Base-by-base conservation (phyloP, 2,797 vertebrate species). In the Paguma larvata region DNA sequence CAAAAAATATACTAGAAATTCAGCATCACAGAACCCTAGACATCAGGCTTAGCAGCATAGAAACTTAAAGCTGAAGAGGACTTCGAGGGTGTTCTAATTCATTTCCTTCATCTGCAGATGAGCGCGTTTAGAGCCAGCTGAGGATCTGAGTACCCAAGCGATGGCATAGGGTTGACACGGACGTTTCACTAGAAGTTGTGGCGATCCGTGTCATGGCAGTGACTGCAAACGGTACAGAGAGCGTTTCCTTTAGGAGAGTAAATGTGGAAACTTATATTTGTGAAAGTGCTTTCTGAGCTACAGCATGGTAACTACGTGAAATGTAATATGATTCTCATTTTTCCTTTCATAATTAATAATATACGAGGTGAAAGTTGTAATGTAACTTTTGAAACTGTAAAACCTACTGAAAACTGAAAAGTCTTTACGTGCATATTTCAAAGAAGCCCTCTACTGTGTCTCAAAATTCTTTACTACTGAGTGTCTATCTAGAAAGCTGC, bases 341-440 rank as follows among this genome's bases (percentile, higher is more conserved):
- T n/a, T 86, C 77, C 23, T 97, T 67, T 92, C 27, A 68, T 65
- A 95, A 94, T 72, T 85, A 68, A 73, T 87, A 92, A 95, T 73
- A 14, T 46, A 32, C 38, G 72, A 5, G 30, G 34, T 77, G 41
- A 95, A 97, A 86, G 21, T 95, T 85, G 27, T 70, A 59, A 59
- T 15, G 14, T 59, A 79, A 93, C 46, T 89, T 92, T 85, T 91
- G 51, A 94, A 65, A 89, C 27, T 30, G n/a, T 68, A 78, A 93
- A 96, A 82, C 48, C 23, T 48, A 87, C 27, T 75, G n/a, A 93
- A 73, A 90, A 95, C 23, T 65, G 25, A 75, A 83, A 72, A 94
- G 12, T 82, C 34, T 46, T 48, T 51, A 73, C 89, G 7, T 89
- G 27, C 53, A 16, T 95, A 72, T 92, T 93, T 41, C 62, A 80